These are phyloP conservation scores for Telenomus remus DNA, from an alignment of 1,140 invertebrate genomes.

Conservation along the genomic window DNA sequence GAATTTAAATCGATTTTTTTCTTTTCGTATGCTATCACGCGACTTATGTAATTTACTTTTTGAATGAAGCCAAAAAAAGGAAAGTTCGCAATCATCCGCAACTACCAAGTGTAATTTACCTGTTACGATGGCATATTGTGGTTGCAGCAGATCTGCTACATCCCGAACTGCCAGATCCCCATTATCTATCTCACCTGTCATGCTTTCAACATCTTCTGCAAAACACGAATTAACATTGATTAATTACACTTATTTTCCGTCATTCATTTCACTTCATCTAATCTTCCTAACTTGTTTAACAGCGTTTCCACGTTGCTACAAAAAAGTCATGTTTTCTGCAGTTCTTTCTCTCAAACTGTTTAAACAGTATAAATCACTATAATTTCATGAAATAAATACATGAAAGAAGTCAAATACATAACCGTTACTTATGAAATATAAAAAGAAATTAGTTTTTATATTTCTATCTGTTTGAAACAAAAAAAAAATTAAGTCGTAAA, in stretches of 20 bases:
- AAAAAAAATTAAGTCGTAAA: too few species aligned
- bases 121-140: conserved; percentile 91
- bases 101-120: conserved; percentile 74
- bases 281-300: too few species aligned
- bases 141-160: conserved; percentile 89
- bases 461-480: too few species aligned
- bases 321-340: too few species aligned
- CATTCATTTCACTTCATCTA: background rate
- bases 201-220: conserved; percentile 75
- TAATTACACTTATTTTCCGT: conserved; percentile 6
- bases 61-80: conserved; percentile 8
- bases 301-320: too few species aligned
- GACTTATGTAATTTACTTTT: background rate
- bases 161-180: conserved; percentile 82
- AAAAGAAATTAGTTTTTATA: too few species aligned
- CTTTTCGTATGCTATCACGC: background rate
- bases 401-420: too few species aligned
- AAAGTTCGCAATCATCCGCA: conserved; percentile 17
- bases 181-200: conserved; percentile 75
- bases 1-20: too few species aligned
- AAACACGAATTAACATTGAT: conserved; percentile 34
- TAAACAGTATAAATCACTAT: too few species aligned
- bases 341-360: too few species aligned
- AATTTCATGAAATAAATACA: too few species aligned
- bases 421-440: too few species aligned